Conservation (phyloP, 2,888 invertebrate species). For the Tetragnatha montana region DNA sequence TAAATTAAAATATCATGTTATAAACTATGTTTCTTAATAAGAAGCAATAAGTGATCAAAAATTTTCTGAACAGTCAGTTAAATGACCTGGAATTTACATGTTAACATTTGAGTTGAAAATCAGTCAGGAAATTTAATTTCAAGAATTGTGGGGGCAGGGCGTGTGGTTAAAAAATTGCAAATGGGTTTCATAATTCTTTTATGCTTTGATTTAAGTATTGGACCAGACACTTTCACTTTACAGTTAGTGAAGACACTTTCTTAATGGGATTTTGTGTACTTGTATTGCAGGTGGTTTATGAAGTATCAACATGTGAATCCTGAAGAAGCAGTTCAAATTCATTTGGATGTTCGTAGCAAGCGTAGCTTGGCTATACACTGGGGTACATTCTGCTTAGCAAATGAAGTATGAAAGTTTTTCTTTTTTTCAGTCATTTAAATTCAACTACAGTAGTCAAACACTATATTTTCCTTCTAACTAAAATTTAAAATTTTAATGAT, state of each 20-base stretch:
- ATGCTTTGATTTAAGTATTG: neutral
- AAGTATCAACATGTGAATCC: conserved; percentile 78
- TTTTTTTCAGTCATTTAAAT: neutral
- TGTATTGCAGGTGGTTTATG: conserved; percentile 77
- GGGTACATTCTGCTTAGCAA: conserved; percentile 78
- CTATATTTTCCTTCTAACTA: no score
- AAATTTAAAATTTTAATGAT: no score
- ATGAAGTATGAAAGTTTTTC: conserved; percentile 73
- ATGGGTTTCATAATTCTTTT: neutral
- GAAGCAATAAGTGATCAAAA: no score
- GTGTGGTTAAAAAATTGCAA: no score
- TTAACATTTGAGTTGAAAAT: no score
- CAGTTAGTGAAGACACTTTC: neutral
- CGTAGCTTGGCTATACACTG: conserved; percentile 79
- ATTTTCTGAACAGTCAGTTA: no score
- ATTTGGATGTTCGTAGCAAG: conserved; percentile 76
- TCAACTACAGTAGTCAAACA: no score
- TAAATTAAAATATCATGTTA: no score
- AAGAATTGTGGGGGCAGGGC: no score
- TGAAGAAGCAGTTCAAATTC: conserved; percentile 78
- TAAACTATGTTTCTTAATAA: no score
- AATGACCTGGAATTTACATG: no score
- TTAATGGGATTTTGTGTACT: neutral
- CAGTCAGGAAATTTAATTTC: no score
- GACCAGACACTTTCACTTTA: neutral